Percentiles rank a stretch among this genome's conserved stretches.
Conservation (phyloP, 2,113 vertebrate species). For the Nicator chloris region DNA sequence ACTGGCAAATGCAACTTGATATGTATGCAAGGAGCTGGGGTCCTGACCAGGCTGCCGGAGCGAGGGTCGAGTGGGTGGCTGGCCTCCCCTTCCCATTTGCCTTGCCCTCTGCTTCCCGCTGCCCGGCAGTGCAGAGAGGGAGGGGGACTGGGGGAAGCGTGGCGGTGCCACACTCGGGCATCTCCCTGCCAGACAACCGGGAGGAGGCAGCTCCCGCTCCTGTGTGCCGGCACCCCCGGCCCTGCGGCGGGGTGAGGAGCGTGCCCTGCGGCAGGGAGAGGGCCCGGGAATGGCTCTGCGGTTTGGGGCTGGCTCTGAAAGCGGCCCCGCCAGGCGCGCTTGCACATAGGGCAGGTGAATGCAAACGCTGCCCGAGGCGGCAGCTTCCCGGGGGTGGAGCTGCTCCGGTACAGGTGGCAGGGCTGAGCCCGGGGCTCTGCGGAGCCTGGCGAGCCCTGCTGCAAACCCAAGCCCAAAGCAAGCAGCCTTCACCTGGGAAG, state of each 20-base stretch:
- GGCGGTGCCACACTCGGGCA: not conserved
- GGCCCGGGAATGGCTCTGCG: not conserved
- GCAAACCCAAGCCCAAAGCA: not conserved
- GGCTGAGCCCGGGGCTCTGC: constrained; percentile 64
- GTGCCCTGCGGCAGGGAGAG: not conserved
- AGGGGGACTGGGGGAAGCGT: not conserved
- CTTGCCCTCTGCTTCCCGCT: not conserved
- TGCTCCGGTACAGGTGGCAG: constrained; percentile 74
- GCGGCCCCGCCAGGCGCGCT: not conserved
- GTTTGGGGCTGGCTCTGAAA: not conserved
- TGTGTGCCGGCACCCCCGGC: too few relatives aligned
- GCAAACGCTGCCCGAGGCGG: constrained; percentile 45
- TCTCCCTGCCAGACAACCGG: not conserved
- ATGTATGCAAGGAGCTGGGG: accelerated
- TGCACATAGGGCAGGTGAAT: not conserved
- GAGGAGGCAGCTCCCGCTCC: not conserved
- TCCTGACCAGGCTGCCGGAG: not conserved
- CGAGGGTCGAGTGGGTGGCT: not conserved
- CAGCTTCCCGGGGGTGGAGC: constrained; percentile 76
- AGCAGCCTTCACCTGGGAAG: not conserved
- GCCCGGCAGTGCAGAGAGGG: not conserved
- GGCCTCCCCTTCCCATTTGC: not conserved
- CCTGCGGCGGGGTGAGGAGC: not conserved
- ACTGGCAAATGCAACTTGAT: not conserved
- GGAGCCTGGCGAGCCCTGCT: constrained; percentile 23